phyloP scores from a whole-genome alignment of 2,797 vertebrate genomes.

The Rhinogobio ventralis region DNA sequence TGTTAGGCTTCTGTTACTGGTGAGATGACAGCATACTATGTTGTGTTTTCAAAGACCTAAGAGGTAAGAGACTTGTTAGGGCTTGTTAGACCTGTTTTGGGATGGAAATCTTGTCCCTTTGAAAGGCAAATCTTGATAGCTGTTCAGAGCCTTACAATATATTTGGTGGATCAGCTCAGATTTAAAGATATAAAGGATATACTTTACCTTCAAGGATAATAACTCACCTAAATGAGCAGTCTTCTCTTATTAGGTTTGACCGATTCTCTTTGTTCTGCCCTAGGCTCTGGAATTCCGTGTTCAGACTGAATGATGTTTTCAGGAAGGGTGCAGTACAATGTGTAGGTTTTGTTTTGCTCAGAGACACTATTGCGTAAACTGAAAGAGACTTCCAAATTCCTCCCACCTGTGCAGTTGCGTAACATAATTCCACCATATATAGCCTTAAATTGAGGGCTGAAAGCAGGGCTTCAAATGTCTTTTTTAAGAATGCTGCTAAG shows the following conservation, averaged over 20 bases:
- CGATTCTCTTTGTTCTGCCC: not conserved
- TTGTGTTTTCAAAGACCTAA: not conserved
- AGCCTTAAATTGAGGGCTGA: not conserved
- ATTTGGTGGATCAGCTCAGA: not conserved
- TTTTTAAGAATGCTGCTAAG: not conserved
- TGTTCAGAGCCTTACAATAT: not conserved
- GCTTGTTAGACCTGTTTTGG: conserved; percentile 7
- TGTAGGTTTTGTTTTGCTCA: not conserved
- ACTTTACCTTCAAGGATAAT: conserved; percentile 9
- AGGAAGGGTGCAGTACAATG: not conserved
- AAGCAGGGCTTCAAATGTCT: not conserved
- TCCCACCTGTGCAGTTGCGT: not conserved
- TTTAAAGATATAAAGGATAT: not conserved
- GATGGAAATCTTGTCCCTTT: not conserved
- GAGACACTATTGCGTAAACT: not conserved
- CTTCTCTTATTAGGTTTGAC: not conserved
- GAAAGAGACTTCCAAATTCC: conserved; percentile 1
- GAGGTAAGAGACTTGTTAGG: not conserved
- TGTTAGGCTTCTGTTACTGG: not conserved
- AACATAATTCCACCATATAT: not conserved
- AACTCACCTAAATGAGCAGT: not conserved
- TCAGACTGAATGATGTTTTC: not conserved
- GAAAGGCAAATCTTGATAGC: not conserved
- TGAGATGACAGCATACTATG: not conserved
- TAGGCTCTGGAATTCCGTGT: not conserved